These are phyloP conservation scores for Actinopyga echinites DNA, from an alignment of 53 echinoderm and acorn worm species.

Conservation along the genomic window DNA sequence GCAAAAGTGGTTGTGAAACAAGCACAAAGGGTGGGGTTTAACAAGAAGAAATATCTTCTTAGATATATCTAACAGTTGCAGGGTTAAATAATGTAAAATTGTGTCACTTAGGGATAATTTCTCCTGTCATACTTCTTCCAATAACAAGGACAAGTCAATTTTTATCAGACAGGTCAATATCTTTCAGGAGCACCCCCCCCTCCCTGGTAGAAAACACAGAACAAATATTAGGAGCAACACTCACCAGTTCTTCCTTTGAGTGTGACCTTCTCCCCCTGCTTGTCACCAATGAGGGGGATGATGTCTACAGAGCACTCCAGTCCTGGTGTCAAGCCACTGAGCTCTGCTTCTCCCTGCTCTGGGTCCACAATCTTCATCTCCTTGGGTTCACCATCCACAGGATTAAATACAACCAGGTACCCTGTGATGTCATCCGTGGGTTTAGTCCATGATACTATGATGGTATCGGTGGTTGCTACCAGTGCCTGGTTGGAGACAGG, in stretches of 20 bases:
- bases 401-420: constrained; percentile 66
- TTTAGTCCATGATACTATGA: constrained; percentile 73
- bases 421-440: constrained; percentile 80
- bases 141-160: too few species aligned
- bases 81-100: too few species aligned
- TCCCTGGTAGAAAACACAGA: too few species aligned
- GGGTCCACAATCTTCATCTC: constrained; percentile 66
- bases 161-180: too few species aligned
- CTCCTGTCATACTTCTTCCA: too few species aligned
- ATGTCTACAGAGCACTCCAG: constrained; percentile 77
- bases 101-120: too few species aligned
- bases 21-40: too few species aligned
- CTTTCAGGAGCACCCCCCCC: too few species aligned
- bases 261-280: constrained; percentile 72
- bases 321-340: constrained; percentile 66
- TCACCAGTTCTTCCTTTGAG: constrained; percentile 79
- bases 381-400: constrained; percentile 72
- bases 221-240: too few species aligned
- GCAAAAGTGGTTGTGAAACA: too few species aligned
- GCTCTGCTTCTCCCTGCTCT: constrained; percentile 64
- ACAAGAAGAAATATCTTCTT: too few species aligned
- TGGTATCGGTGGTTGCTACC: constrained; percentile 47
- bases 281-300: constrained; percentile 62
- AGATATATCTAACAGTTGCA: too few species aligned
- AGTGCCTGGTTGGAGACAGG: constrained; percentile 54